Percentiles rank a stretch among this genome's conserved stretches.
phyloP scores from a whole-genome alignment of 2,113 vertebrate genomes.

The Urocolius indicus region DNA sequence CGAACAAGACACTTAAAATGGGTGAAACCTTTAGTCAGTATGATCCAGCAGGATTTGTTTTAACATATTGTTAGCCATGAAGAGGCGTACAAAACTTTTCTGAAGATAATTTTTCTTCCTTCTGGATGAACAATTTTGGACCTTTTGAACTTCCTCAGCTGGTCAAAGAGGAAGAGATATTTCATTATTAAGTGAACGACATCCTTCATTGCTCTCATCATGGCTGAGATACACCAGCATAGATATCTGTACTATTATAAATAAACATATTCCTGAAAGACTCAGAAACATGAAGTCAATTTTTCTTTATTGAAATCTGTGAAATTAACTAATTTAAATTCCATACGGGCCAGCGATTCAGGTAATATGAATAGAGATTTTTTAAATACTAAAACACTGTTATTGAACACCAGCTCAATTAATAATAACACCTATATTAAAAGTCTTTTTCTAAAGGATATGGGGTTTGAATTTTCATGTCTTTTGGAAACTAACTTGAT shows the following conservation, averaged over 20 bases:
- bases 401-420: neutral
- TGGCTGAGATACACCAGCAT: neutral
- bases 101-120: neutral
- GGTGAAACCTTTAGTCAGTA: neutral
- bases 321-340: slow-evolving; percentile 69
- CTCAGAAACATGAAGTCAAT: neutral
- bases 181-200: slow-evolving; percentile 3
- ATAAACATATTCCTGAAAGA: neutral
- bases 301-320: slow-evolving; percentile 58
- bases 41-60: neutral
- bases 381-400: slow-evolving; percentile 8
- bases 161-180: slow-evolving; percentile 29
- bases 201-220: neutral
- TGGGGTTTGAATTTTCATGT: neutral
- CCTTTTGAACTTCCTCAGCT: neutral
- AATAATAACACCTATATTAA: neutral
- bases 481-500: neutral
- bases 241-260: neutral
- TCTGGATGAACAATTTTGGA: neutral
- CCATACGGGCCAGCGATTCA: slow-evolving; percentile 33
- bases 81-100: neutral
- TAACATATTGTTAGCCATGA: neutral
- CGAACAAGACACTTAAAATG: accelerated
- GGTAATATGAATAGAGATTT: neutral
- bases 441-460: slow-evolving; percentile 23